Percentiles rank a stretch among this genome's conserved stretches.
These are phyloP conservation scores for Catharus ustulatus DNA, from an alignment of 2,797 vertebrate species.

Conservation along the genomic window DNA sequence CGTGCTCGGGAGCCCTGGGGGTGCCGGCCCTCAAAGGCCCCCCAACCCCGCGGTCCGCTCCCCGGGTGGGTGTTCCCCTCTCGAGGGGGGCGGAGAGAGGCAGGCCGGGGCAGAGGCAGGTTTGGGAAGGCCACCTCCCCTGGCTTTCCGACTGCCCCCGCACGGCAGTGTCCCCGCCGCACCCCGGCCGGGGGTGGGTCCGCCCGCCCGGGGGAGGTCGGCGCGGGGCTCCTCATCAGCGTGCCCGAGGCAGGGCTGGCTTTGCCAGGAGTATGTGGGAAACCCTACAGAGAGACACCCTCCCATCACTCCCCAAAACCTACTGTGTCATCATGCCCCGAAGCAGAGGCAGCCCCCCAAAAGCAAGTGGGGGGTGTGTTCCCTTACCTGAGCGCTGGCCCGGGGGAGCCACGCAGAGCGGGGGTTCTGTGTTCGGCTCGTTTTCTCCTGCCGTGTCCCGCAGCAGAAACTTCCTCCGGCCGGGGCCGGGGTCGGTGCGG, in stretches of 20 bases:
- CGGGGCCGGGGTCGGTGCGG: background rate
- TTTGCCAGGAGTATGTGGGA: background rate
- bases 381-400: slow-evolving; percentile 60
- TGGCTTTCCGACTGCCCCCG: background rate
- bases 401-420: background rate
- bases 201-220: background rate
- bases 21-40: background rate
- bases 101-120: background rate
- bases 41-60: background rate
- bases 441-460: background rate
- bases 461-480: slow-evolving; percentile 12
- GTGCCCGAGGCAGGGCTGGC: background rate
- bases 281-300: background rate
- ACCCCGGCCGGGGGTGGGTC: background rate
- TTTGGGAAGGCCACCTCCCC: background rate
- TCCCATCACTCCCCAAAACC: background rate
- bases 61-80: background rate
- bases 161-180: background rate
- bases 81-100: slow-evolving; percentile 51
- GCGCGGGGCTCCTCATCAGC: background rate
- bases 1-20: background rate
- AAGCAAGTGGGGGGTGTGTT: background rate
- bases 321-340: background rate
- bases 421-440: background rate
- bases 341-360: background rate